Evolutionary conservation across 2,113 vertebrate genomes (phyloP).

Genomic region (Lucifuga dentata): DNA sequence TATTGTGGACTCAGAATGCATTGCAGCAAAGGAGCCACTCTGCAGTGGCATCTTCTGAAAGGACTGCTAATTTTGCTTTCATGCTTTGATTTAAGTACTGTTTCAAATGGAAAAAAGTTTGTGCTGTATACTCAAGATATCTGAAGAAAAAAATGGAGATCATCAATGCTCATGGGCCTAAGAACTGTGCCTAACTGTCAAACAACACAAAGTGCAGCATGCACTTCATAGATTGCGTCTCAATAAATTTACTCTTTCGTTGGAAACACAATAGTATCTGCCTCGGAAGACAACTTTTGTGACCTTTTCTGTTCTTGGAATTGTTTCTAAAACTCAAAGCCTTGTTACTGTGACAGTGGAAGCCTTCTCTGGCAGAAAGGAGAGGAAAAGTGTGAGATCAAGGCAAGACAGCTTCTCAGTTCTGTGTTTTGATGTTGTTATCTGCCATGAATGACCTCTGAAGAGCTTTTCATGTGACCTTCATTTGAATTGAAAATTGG

Average conservation of each 20-base stretch:
- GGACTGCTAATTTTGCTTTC: constrained; percentile 92
- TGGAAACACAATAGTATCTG: constrained; percentile 91
- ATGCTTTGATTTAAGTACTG: constrained; percentile 92
- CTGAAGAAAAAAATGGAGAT: constrained; percentile 89
- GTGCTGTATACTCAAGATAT: constrained; percentile 95
- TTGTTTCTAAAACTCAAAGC: constrained; percentile 72
- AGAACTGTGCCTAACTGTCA: constrained; percentile 89
- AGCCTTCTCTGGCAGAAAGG: constrained; percentile 47
- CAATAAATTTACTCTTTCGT: constrained; percentile 99
- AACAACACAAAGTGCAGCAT: constrained; percentile 84
- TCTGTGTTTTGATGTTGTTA: constrained; percentile 53
- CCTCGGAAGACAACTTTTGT: constrained; percentile 92
- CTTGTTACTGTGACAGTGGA: constrained; percentile 67
- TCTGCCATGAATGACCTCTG: constrained; percentile 47
- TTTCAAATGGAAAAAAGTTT: constrained; percentile 88
- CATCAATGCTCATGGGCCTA: constrained; percentile 86
- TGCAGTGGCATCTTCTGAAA: constrained; percentile 87
- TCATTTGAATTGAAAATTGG: constrained; percentile 49
- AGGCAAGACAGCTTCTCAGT: constrained; percentile 45
- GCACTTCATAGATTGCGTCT: constrained; percentile 92
- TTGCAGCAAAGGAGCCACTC: constrained; percentile 49
- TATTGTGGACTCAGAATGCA: constrained; percentile 3
- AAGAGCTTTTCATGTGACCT: constrained; percentile 51
- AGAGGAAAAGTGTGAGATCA: constrained; percentile 55
- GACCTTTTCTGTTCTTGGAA: constrained; percentile 84